Evolutionary conservation across 2,113 vertebrate species (phyloP).

Genomic region (Hipposideros armiger): DNA sequence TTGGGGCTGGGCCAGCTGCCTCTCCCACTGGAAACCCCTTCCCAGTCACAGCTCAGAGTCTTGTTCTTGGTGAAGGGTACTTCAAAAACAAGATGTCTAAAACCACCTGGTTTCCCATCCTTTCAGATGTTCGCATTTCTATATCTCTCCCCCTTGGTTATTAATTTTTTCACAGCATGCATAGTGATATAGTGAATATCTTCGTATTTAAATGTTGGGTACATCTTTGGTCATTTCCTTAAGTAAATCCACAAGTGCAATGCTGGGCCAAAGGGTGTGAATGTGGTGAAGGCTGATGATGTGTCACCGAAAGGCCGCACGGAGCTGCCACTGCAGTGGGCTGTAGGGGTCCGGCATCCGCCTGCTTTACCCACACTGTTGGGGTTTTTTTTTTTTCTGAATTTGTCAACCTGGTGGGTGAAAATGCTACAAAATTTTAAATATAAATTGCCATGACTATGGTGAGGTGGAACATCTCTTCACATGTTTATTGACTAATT

Average conservation of each 20-base stretch:
- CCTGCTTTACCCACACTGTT: neutral
- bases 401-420: neutral
- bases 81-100: neutral
- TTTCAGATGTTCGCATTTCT: neutral
- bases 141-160: neutral
- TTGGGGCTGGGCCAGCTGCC: fast-evolving
- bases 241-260: neutral
- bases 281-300: neutral
- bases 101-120: neutral
- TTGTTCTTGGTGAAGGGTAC: neutral
- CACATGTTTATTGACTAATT: neutral
- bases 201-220: neutral
- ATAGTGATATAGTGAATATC: neutral
- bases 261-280: neutral
- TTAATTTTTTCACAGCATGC: neutral
- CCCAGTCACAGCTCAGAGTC: neutral
- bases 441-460: too few relatives aligned
- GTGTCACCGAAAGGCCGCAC: neutral
- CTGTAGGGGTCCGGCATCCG: neutral
- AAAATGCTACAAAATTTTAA: neutral
- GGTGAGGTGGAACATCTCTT: neutral
- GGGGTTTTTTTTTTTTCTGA: neutral
- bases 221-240: neutral
- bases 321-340: fast-evolving
- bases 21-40: neutral